Evolutionary conservation across 2,797 vertebrate genomes (phyloP), one percentile per base, ranked within the genome.

Genomic region (Rhinichthys osculus): DNA sequence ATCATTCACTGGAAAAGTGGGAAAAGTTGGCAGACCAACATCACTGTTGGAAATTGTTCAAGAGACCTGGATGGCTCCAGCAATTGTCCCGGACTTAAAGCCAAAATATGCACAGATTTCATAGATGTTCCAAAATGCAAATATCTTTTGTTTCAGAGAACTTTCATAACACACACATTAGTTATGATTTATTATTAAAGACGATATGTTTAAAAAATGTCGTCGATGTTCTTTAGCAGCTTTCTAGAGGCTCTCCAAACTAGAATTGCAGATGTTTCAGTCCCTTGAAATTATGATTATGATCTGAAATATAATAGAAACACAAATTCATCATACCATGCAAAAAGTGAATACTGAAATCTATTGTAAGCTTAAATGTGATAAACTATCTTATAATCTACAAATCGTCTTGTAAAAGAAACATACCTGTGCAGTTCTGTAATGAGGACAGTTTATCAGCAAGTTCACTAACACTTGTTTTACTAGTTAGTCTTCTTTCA

Each of bases 361-460:
- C 73, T 76, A 23, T 11, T 23, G 11, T 16, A 14, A 23, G 19
- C 38, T 42, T 62, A 17, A 59, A 27, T 59, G 21, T 59, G 76
- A 13, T 27, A 10, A 38, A 27, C 76, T 17, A 23, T 11, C 76
- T 42, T 17, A 59, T 9, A 62, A 62, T 66, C 59, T 44, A 47
- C 27, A 79, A 79, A 66, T 30, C 3, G 4, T 33, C 16, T 21
- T 7, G 16, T 59, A 78, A 78, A 79, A 23, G 30, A 81, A 52
- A 16, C 79, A 50, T 52, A 69, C 79, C 64, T 81, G 79, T 50
- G 64, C 42, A 23, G 79, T 10, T 81, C 79, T 69, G 78, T 79
- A 64, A 47, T 66, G 27, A 66, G 42, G 38, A 44, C 57, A 62
- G 38, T 62, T 47, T 66, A 47, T 79, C 40, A 66, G 66, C 59